Evolutionary conservation across 53 echinoderm and acorn worm species (phyloP), one percentile per base, ranked within the genome.

Genomic region (Luidia sarsii): DNA sequence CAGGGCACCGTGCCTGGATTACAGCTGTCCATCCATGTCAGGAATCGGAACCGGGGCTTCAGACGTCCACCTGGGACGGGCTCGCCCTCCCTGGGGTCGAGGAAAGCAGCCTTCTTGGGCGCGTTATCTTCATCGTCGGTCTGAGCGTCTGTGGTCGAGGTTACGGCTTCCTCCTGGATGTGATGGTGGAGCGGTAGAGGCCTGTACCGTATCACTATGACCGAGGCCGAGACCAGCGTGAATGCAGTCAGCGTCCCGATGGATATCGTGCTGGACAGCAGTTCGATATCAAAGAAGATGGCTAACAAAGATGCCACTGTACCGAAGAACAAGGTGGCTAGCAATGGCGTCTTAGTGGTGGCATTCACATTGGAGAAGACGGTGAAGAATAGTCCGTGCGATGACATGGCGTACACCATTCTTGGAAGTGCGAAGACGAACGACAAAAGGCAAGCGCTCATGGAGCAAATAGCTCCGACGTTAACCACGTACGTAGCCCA

Each of bases 401-500:
- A 33, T 14, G 89, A 70, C 83, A 93, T 89, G 1, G 93, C 93
- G 33, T 93, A 93, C 3, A 83, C 20, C 11, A 79, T 67, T 50
- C 93, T 64, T 29, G 93, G 83, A 13, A 93, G 34, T 36, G 83
- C 86, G 33, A 87, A 93, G 25, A 72, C 37, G 1, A 72, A 57
- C 0, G 79, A 65, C 1, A 93, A 31, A 0, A 83, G 9, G 19
- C 64, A 69, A 4, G 87, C 79, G 15, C 80, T 62, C 65, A 85
- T 89, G 7, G 86, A 53, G 25, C 83, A 72, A 7, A 93, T 48
- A 4, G 89, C 87, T 0, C 89, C 93, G 2, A 86, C 64, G 21
- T 87, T 84, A 11, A 89, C 87, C 23, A 82, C 61, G 50, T 90
- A 83, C 32, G 57, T 66, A 10, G 87, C 89, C 93, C 93, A 93